These are phyloP conservation scores for Ursus arctos DNA, from an alignment of 2,113 vertebrate genomes.

Conservation along the genomic window DNA sequence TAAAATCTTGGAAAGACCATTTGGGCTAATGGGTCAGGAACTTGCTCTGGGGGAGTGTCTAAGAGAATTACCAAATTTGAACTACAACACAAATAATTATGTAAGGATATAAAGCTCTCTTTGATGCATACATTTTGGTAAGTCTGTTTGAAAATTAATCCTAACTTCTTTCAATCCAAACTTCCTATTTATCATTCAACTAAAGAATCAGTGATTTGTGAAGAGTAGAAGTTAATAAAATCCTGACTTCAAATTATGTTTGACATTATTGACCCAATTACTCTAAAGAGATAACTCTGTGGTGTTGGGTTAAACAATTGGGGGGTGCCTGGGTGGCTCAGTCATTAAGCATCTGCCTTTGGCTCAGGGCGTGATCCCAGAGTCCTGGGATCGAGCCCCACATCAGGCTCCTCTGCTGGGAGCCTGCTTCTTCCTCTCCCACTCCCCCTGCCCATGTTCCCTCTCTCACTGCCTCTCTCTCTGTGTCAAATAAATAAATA, in stretches of 20 bases:
- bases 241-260: neutral
- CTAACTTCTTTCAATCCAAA: slow-evolving; percentile 25
- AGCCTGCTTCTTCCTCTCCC: too few species aligned
- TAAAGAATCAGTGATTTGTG: neutral
- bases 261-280: neutral
- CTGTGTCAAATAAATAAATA: too few species aligned
- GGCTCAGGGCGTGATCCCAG: too few species aligned
- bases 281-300: neutral
- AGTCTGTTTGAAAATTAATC: slow-evolving; percentile 44
- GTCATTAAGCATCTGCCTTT: too few species aligned
- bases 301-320: neutral
- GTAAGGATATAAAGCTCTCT: neutral
- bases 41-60: neutral
- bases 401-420: too few species aligned
- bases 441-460: too few species aligned
- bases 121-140: neutral
- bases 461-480: too few species aligned
- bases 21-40: neutral
- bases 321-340: too few species aligned
- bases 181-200: neutral
- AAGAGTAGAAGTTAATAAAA: slow-evolving; percentile 26
- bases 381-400: too few species aligned
- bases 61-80: neutral
- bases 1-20: neutral
- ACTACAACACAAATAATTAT: neutral